Conservation (phyloP, 2,888 invertebrate species). For the Drosophila vallismaia region DNA sequence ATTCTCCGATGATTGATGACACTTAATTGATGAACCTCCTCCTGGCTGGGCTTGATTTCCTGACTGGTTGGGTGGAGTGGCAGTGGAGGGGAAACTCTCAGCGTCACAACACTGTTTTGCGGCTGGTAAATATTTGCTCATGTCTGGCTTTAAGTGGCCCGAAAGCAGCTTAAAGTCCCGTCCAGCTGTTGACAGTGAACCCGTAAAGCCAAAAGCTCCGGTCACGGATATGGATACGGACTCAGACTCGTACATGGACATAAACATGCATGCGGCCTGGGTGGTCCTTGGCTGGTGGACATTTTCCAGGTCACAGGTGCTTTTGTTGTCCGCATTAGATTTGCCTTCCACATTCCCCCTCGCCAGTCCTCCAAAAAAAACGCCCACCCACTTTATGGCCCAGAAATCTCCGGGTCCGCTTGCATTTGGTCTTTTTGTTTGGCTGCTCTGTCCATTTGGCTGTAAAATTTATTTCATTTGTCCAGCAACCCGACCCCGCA, state of each 20-base stretch:
- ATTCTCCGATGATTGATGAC: conserved; percentile 80
- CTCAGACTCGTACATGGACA: conserved; percentile 14
- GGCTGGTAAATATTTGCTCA: conserved; percentile 56
- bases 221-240: conserved; percentile 10
- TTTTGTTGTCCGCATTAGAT: conserved; percentile 77
- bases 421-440: conserved; percentile 58
- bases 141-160: conserved; percentile 64
- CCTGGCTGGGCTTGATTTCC: conserved; percentile 7
- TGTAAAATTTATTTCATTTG: conserved; percentile 79
- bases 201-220: conserved; percentile 13
- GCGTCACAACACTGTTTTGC: conserved; percentile 34
- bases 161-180: conserved; percentile 32
- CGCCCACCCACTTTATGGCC: conserved; percentile 42
- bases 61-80: no score
- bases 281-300: conserved; percentile 26
- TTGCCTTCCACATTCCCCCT: conserved; percentile 57
- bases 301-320: conserved; percentile 78
- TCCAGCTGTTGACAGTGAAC: conserved; percentile 36
- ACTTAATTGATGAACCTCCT: conserved; percentile 77
- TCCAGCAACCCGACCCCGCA: conserved; percentile 52
- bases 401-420: conserved; percentile 55
- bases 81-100: neutral
- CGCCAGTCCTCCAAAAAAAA: conserved; percentile 37
- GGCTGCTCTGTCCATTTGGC: conserved; percentile 69
- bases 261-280: conserved; percentile 9